These are phyloP conservation scores for Theretra japonica DNA, from an alignment of 2,888 invertebrate species.

Conservation along the genomic window DNA sequence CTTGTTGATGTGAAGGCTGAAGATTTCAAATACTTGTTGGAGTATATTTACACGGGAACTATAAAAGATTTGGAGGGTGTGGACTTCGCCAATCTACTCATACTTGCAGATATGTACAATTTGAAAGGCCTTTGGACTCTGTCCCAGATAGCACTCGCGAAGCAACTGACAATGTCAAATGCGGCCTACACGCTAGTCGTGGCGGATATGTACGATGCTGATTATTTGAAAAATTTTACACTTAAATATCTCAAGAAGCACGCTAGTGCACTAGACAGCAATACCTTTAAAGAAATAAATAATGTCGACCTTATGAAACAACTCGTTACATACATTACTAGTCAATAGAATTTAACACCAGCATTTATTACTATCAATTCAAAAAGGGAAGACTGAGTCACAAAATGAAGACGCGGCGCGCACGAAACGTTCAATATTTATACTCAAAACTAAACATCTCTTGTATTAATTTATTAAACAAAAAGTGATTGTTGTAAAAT, in stretches of 20 bases:
- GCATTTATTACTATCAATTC: not conserved
- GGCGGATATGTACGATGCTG: slow-evolving; percentile 70
- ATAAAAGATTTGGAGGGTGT: slow-evolving; percentile 61
- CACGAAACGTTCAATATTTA: not conserved
- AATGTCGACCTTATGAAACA: slow-evolving; percentile 64
- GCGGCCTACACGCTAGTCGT: slow-evolving; percentile 66
- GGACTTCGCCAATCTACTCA: slow-evolving; percentile 65
- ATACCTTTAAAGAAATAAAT: slow-evolving; percentile 64
- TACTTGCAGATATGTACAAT: slow-evolving; percentile 72
- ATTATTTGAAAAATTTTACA: slow-evolving; percentile 59
- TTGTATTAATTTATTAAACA: slow-evolving; percentile 1
- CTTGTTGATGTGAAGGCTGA: slow-evolving; percentile 66
- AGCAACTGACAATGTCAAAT: slow-evolving; percentile 63
- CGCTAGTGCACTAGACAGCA: slow-evolving; percentile 53
- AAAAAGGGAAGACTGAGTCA: not conserved
- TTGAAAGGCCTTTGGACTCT: slow-evolving; percentile 65
- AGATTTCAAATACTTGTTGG: slow-evolving; percentile 66
- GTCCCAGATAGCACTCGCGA: slow-evolving; percentile 60
- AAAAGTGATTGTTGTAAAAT: not conserved
- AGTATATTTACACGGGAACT: slow-evolving; percentile 74
- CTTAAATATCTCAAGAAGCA: slow-evolving; percentile 72
- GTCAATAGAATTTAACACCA: not conserved
- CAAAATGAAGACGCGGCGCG: not conserved
- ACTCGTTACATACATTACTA: slow-evolving; percentile 62
- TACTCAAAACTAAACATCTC: too few species aligned